A percentile compares a stretch with the other conserved stretches of the same genome.
These are phyloP conservation scores for Eudyptes chrysolophus DNA, from an alignment of 2,113 vertebrate genomes.

Conservation along the genomic window DNA sequence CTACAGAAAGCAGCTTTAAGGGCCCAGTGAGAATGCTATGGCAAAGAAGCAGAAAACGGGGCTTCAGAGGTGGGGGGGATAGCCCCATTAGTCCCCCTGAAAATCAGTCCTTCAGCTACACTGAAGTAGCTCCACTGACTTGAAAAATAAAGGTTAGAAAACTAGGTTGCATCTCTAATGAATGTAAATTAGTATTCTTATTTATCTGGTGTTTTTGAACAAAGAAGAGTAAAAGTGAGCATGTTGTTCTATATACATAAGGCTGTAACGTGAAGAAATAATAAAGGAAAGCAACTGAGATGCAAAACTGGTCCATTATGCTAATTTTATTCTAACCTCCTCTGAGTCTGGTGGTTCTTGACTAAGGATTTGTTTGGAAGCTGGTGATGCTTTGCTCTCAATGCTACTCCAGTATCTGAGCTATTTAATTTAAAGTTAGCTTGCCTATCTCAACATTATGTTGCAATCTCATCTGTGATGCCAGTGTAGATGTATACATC, in stretches of 20 bases:
- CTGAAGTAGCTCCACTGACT: neutral
- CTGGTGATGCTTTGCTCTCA: neutral
- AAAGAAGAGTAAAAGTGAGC: neutral
- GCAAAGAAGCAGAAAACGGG: neutral
- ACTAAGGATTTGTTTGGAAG: neutral
- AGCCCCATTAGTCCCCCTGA: neutral
- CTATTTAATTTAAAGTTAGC: neutral
- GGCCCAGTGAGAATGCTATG: neutral
- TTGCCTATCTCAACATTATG: neutral
- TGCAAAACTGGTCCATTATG: neutral
- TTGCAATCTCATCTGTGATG: neutral
- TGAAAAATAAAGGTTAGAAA: neutral
- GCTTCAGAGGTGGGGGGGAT: neutral
- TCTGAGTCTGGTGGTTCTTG: neutral
- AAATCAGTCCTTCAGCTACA: neutral
- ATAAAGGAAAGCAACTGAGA: neutral
- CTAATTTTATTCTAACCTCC: neutral
- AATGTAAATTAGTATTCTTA: neutral
- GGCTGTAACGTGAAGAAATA: neutral
- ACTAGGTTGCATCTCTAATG: neutral
- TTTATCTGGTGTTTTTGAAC: neutral
- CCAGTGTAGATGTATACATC: neutral
- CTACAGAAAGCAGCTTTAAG: neutral
- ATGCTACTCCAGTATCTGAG: neutral
- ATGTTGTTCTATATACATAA: neutral